Conservation (phyloP, 2,113 vertebrate species). For the Tetraodon nigroviridis region DNA sequence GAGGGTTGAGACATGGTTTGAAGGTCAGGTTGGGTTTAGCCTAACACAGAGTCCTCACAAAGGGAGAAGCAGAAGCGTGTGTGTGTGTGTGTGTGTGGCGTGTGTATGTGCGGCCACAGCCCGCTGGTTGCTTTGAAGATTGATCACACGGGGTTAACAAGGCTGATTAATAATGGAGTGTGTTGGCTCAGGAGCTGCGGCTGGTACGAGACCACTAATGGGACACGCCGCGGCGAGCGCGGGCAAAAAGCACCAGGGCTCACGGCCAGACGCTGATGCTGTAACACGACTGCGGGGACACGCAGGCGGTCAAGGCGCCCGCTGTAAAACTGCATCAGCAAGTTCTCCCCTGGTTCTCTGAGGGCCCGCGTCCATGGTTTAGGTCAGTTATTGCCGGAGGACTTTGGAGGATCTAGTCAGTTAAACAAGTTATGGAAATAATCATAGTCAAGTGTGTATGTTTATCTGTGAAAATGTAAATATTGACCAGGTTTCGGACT, state of each 20-base stretch:
- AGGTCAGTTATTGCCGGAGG: constrained; percentile 7
- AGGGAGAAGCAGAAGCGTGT: constrained; percentile 2
- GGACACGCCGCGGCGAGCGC: constrained; percentile 43
- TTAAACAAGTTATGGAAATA: too few relatives aligned
- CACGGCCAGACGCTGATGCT: constrained; percentile 49
- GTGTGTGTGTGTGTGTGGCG: constrained; percentile 5
- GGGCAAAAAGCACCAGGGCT: constrained; percentile 37
- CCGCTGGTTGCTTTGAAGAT: constrained; percentile 53
- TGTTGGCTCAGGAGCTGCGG: constrained; percentile 49
- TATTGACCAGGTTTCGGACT: too few relatives aligned
- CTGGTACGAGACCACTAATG: constrained; percentile 45
- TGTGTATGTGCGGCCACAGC: constrained; percentile 33
- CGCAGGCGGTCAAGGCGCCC: constrained; percentile 44
- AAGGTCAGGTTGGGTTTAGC: too few relatives aligned
- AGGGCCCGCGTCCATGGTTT: constrained; percentile 49
- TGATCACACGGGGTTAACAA: constrained; percentile 68
- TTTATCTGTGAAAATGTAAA: too few relatives aligned
- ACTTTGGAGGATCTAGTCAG: too few relatives aligned
- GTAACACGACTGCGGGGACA: constrained; percentile 50
- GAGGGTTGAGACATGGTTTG: too few relatives aligned
- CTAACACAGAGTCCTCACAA: too few relatives aligned
- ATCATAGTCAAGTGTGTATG: too few relatives aligned
- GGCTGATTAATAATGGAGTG: constrained; percentile 69
- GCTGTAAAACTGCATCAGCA: constrained; percentile 48
- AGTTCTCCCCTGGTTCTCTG: constrained; percentile 45